These are phyloP conservation scores for Chloroceryle inda DNA, from an alignment of 2,797 vertebrate genomes.

Conservation along the genomic window DNA sequence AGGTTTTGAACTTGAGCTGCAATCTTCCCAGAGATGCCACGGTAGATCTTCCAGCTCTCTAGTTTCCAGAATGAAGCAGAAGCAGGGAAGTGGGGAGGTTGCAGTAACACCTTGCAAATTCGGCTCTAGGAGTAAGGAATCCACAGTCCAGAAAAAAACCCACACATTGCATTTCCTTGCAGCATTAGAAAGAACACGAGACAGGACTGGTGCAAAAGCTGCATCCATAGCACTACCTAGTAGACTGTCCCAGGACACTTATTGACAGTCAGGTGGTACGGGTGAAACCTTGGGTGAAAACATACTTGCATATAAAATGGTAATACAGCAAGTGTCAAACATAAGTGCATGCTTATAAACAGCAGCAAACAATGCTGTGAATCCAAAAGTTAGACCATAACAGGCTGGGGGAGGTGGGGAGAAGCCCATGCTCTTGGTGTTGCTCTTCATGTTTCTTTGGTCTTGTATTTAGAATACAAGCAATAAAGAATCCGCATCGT, in stretches of 20 bases:
- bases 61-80: neutral
- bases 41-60: neutral
- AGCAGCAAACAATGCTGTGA: neutral
- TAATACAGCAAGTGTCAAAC: neutral
- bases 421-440: neutral
- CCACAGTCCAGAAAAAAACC: neutral
- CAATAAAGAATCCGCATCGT: constrained; percentile 88
- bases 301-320: neutral
- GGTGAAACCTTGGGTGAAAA: neutral
- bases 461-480: constrained; percentile 88
- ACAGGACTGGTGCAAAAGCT: neutral
- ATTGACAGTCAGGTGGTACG: neutral
- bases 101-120: neutral
- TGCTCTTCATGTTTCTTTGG: constrained; percentile 43
- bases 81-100: neutral
- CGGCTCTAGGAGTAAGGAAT: neutral
- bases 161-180: neutral
- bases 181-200: neutral
- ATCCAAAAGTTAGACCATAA: neutral
- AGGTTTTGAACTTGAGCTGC: neutral
- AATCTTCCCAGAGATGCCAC: neutral
- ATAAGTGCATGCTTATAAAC: neutral
- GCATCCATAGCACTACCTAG: neutral
- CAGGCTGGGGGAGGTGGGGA: neutral
- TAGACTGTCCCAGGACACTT: neutral